Percentiles rank a stretch among this genome's conserved stretches.
These are phyloP conservation scores for Gephyroberyx darwinii DNA, from an alignment of 2,797 vertebrate genomes.

Conservation along the genomic window DNA sequence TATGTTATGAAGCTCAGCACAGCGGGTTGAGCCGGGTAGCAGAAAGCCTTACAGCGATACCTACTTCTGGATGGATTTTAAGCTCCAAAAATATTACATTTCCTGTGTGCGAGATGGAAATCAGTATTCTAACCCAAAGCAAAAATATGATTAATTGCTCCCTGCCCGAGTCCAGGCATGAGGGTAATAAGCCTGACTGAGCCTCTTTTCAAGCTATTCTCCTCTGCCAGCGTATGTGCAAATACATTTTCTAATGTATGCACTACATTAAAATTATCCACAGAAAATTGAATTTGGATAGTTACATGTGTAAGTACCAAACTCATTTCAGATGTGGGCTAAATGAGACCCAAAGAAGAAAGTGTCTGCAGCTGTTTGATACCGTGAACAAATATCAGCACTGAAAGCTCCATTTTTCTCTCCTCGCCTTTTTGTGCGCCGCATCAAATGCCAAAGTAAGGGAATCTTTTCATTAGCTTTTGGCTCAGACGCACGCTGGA, in stretches of 20 bases:
- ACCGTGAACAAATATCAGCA: conserved; percentile 62
- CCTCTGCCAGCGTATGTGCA: conserved; percentile 58
- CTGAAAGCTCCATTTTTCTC: conserved; percentile 56
- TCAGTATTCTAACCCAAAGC: conserved; percentile 82
- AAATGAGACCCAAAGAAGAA: conserved; percentile 60
- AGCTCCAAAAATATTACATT: conserved; percentile 71
- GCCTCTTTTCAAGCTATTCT: conserved; percentile 70
- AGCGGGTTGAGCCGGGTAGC: conserved; percentile 39
- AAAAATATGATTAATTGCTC: conserved; percentile 82
- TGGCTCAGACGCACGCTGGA: conserved; percentile 54
- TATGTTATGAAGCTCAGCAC: conserved; percentile 54
- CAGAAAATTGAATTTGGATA: conserved; percentile 78
- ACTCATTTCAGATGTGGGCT: conserved; percentile 69
- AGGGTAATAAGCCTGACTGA: conserved; percentile 75
- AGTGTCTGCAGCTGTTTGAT: conserved; percentile 62
- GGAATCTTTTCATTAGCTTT: conserved; percentile 71
- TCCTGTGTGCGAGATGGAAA: conserved; percentile 76
- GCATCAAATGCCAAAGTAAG: conserved; percentile 53
- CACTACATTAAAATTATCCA: conserved; percentile 76
- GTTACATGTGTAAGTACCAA: conserved; percentile 75
- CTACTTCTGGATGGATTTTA: conserved; percentile 64
- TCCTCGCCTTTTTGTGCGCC: conserved; percentile 31
- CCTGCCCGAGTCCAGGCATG: conserved; percentile 67
- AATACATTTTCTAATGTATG: conserved; percentile 68
- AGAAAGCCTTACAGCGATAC: conserved; percentile 66